Evolutionary conservation across 2,888 invertebrate genomes (phyloP).

Genomic region (Caenorhabditis panamensis): DNA sequence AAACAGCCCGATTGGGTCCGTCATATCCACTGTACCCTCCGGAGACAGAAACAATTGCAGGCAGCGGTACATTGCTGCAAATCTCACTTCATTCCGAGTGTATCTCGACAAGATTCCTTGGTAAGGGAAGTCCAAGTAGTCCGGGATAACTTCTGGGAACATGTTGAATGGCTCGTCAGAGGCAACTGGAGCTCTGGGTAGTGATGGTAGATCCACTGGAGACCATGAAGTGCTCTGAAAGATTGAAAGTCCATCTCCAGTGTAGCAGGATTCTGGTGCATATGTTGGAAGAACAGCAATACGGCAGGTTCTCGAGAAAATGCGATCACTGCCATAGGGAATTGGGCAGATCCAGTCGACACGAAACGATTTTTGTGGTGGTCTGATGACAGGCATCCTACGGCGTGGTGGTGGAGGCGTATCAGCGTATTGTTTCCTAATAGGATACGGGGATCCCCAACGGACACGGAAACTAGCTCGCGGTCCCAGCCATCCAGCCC

Average conservation of each 20-base stretch:
- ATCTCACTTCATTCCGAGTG: background rate
- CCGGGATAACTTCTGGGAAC: background rate
- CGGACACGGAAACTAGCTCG: background rate
- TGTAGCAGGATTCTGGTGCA: background rate
- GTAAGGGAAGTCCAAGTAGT: background rate
- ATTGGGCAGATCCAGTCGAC: background rate
- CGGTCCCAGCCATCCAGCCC: conserved; percentile 6
- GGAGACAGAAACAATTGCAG: background rate
- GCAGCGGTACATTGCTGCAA: background rate
- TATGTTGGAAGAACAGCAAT: too few species aligned
- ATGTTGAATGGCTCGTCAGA: background rate
- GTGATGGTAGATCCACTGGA: too few species aligned
- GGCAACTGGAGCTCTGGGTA: too few species aligned
- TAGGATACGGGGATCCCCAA: background rate
- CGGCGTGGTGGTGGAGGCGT: background rate
- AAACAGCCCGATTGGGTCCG: background rate
- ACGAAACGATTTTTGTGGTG: background rate
- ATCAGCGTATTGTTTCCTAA: background rate
- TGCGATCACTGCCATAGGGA: background rate
- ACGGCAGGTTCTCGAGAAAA: background rate
- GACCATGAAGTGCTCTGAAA: too few species aligned
- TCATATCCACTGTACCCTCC: background rate
- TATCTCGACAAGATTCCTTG: background rate
- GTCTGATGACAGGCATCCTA: background rate
- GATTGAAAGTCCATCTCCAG: background rate